Conservation (phyloP, 37 sponge, comb jelly and placozoan species). For the Geodia barretti region DNA sequence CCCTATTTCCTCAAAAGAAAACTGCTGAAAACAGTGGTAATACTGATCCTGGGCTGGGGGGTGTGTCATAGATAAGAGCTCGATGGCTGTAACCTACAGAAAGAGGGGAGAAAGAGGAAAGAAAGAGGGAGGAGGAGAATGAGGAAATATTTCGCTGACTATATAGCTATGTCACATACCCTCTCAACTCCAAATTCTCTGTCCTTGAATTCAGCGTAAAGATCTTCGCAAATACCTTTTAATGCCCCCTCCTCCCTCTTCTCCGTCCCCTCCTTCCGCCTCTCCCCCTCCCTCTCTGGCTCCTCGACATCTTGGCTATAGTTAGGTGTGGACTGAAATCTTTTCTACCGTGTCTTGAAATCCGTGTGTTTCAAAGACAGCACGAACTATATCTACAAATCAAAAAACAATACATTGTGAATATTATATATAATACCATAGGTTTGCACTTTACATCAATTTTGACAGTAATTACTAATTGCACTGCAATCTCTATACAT, state of each 20-base stretch:
- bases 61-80: slow-evolving; percentile 39
- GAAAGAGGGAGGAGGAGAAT: background rate
- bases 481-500: background rate
- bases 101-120: background rate
- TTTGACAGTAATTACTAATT: background rate
- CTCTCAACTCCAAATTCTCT: slow-evolving; percentile 1
- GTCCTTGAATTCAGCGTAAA: slow-evolving; percentile 13
- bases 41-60: slow-evolving; percentile 25
- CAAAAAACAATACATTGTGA: background rate
- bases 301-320: slow-evolving; percentile 45
- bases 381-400: slow-evolving; percentile 28
- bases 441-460: background rate
- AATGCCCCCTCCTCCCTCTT: too few species aligned
- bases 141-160: too few species aligned
- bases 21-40: slow-evolving; percentile 20
- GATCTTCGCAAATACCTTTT: background rate
- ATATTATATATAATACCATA: background rate
- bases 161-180: too few species aligned
- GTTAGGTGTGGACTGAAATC: slow-evolving; percentile 55
- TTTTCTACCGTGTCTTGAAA: slow-evolving; percentile 12
- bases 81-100: slow-evolving; percentile 39
- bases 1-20: slow-evolving; percentile 2
- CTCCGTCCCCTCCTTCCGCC: background rate
- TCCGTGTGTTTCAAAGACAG: slow-evolving; percentile 23
- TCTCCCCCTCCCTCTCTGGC: slow-evolving; percentile 12